These are phyloP conservation scores for Lacanobia oleracea DNA, from an alignment of 2,888 invertebrate genomes.

Conservation along the genomic window DNA sequence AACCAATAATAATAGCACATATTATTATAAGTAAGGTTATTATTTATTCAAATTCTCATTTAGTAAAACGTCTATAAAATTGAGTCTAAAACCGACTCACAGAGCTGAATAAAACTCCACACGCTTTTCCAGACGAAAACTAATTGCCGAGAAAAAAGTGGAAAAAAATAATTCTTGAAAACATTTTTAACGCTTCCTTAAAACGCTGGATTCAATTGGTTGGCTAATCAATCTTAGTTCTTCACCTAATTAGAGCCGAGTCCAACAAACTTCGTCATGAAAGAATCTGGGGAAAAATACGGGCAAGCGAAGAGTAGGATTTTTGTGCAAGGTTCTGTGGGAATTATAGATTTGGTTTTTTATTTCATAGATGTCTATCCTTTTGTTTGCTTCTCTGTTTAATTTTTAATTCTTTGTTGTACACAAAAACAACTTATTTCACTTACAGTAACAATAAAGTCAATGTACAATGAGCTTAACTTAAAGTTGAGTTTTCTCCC, in stretches of 20 bases:
- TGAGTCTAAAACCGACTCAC: background rate
- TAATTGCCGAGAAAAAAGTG: slow-evolving; percentile 26
- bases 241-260: slow-evolving; percentile 71
- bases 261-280: slow-evolving; percentile 64
- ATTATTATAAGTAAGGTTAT: no score
- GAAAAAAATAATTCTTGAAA: slow-evolving; percentile 33
- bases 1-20: no score
- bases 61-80: no score
- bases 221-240: slow-evolving; percentile 74
- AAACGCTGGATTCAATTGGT: slow-evolving; percentile 70
- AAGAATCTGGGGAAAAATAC: slow-evolving; percentile 58
- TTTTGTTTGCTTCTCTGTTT: background rate
- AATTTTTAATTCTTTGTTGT: no score
- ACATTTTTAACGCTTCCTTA: slow-evolving; percentile 57
- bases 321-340: slow-evolving; percentile 27
- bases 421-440: no score
- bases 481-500: no score
- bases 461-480: no score
- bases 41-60: no score
- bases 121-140: slow-evolving; percentile 10
- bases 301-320: background rate
- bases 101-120: slow-evolving; percentile 14
- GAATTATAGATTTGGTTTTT: background rate
- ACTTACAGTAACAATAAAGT: no score
- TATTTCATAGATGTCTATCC: background rate